phyloP scores from a whole-genome alignment of 2,797 vertebrate species.

The Loriculus beryllinus region DNA sequence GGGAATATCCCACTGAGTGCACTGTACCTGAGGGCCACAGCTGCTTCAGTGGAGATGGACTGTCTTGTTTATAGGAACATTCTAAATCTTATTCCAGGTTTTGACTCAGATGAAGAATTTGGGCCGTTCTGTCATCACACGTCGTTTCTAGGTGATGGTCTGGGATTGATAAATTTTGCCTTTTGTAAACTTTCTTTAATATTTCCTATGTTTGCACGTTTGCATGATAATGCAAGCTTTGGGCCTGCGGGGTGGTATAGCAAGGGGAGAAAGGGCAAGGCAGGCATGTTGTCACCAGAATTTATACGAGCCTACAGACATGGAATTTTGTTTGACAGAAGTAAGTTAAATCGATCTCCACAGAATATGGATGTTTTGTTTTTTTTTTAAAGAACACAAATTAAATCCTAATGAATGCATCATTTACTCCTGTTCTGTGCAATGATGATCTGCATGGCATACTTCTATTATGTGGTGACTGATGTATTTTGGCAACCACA shows the following conservation, averaged over 20 bases:
- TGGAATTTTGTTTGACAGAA: slow-evolving; percentile 39
- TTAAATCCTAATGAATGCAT: slow-evolving; percentile 53
- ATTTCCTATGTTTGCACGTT: slow-evolving; percentile 75
- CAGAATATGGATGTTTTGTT: background rate
- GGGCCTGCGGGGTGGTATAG: slow-evolving; percentile 40
- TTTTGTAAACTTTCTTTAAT: slow-evolving; percentile 57
- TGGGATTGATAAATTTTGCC: slow-evolving; percentile 58
- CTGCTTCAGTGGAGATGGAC: slow-evolving; percentile 59
- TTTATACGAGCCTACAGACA: slow-evolving; percentile 7
- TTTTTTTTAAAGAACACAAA: background rate
- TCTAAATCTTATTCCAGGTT: slow-evolving; percentile 82
- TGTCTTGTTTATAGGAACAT: slow-evolving; percentile 71
- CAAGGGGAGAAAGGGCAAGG: slow-evolving; percentile 44
- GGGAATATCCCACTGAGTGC: slow-evolving; percentile 38
- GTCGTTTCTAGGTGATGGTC: slow-evolving; percentile 77
- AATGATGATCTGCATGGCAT: slow-evolving; percentile 64
- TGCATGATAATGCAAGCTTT: slow-evolving; percentile 71
- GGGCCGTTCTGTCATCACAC: slow-evolving; percentile 75
- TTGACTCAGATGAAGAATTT: slow-evolving; percentile 81
- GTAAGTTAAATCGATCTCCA: slow-evolving; percentile 28
- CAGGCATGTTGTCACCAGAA: slow-evolving; percentile 38
- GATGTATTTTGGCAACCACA: slow-evolving; percentile 62
- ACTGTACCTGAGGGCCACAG: slow-evolving; percentile 59
- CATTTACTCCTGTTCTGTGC: slow-evolving; percentile 58
- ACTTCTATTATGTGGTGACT: slow-evolving; percentile 52